Conservation (phyloP, 1,140 invertebrate species). For the Ridgeia piscesae region DNA sequence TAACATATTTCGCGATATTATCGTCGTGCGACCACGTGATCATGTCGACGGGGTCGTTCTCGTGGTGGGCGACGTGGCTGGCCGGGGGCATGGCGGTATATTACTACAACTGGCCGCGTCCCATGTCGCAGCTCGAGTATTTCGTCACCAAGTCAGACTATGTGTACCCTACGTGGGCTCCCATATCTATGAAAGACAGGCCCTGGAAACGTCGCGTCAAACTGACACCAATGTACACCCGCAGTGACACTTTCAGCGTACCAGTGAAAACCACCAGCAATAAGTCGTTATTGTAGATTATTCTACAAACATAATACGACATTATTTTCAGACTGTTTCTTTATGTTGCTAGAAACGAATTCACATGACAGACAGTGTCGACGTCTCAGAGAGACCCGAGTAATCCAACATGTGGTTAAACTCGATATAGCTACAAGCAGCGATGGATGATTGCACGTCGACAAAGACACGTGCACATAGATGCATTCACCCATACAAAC, state of each 20-base stretch:
- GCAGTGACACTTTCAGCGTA: neutral
- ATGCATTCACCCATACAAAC: too few species aligned
- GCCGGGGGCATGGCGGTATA: constrained; percentile 32
- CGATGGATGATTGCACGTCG: too few species aligned
- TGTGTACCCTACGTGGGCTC: constrained; percentile 24
- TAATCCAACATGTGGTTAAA: too few species aligned
- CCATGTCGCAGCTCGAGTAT: constrained; percentile 6
- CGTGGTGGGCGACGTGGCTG: constrained; percentile 67
- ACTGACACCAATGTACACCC: neutral
- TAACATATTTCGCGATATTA: constrained; percentile 64
- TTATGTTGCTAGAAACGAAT: too few species aligned
- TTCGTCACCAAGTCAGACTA: constrained; percentile 1
- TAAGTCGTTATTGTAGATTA: too few species aligned
- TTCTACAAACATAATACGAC: too few species aligned
- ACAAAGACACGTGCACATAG: too few species aligned
- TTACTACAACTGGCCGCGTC: constrained; percentile 35
- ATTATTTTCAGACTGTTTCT: too few species aligned
- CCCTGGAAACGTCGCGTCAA: neutral
- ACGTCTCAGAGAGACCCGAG: too few species aligned
- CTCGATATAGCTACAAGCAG: too few species aligned
- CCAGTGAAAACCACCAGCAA: neutral
- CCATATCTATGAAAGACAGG: constrained; percentile 15
- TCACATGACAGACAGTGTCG: too few species aligned
- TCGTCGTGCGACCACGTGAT: constrained; percentile 69
- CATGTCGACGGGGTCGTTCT: constrained; percentile 70